These are phyloP conservation scores for Sebastes elongatus DNA, from an alignment of 2,797 vertebrate genomes.

Conservation along the genomic window DNA sequence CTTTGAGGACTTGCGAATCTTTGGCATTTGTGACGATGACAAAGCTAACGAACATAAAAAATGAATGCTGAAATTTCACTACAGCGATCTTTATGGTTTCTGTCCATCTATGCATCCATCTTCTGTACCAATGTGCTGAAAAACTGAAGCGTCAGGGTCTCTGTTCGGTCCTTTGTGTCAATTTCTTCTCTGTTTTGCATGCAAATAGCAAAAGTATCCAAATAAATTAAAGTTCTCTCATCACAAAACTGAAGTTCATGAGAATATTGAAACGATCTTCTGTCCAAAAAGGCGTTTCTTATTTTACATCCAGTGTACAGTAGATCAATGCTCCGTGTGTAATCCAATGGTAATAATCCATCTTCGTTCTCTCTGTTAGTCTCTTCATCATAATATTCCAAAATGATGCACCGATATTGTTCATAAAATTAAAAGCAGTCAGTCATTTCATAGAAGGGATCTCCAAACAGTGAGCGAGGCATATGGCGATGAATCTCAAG, in stretches of 20 bases:
- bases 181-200: not conserved
- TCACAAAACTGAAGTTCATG: not conserved
- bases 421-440: not conserved
- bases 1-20: not conserved
- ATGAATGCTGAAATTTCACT: not conserved
- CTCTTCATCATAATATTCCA: not conserved
- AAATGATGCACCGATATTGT: not conserved
- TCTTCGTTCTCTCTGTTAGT: not conserved
- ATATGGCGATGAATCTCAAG: not conserved
- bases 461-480: not conserved
- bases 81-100: too few relatives aligned
- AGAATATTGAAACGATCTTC: not conserved
- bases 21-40: not conserved
- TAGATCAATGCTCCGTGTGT: not conserved
- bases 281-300: not conserved
- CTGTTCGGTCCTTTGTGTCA: not conserved
- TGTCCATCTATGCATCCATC: not conserved
- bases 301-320: not conserved
- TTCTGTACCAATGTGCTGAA: not conserved
- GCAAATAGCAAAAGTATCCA: not conserved
- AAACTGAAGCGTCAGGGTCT: not conserved
- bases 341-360: not conserved
- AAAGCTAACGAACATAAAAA: not conserved
- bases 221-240: slow-evolving; percentile 27
- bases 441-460: not conserved